Evolutionary conservation across 2,113 vertebrate species (phyloP).

Genomic region (Neolamprologus brichardi): DNA sequence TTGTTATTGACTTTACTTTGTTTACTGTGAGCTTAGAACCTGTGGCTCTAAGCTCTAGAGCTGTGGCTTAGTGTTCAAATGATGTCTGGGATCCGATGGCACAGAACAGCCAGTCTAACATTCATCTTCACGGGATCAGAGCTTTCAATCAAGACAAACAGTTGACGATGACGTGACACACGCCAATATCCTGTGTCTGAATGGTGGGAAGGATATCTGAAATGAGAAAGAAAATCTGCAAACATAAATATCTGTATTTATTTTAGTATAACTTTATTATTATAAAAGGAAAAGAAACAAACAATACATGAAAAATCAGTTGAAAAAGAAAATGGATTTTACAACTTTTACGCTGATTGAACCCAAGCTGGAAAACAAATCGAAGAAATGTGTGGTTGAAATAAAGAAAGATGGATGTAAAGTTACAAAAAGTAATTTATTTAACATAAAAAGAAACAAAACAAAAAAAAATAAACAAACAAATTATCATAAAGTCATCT

Average conservation of each 20-base stretch:
- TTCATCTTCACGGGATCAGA: not conserved
- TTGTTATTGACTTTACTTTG: not conserved
- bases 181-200: not conserved
- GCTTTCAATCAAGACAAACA: not conserved
- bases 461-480: not conserved
- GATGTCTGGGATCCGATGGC: not conserved
- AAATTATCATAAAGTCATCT: not conserved
- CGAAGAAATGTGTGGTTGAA: not conserved
- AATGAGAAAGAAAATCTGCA: not conserved
- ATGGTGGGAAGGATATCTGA: not conserved
- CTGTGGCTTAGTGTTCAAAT: not conserved
- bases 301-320: not conserved
- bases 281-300: not conserved
- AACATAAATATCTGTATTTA: not conserved
- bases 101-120: not conserved
- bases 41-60: not conserved
- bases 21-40: not conserved
- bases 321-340: not conserved
- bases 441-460: not conserved
- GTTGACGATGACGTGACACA: not conserved
- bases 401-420: not conserved
- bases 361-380: not conserved
- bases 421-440: not conserved
- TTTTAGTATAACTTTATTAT: not conserved
- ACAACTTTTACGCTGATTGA: rapidly evolving